Evolutionary conservation across 2,888 invertebrate species (phyloP), one percentile per base, ranked within the genome.

Genomic region (Plusia festucae): DNA sequence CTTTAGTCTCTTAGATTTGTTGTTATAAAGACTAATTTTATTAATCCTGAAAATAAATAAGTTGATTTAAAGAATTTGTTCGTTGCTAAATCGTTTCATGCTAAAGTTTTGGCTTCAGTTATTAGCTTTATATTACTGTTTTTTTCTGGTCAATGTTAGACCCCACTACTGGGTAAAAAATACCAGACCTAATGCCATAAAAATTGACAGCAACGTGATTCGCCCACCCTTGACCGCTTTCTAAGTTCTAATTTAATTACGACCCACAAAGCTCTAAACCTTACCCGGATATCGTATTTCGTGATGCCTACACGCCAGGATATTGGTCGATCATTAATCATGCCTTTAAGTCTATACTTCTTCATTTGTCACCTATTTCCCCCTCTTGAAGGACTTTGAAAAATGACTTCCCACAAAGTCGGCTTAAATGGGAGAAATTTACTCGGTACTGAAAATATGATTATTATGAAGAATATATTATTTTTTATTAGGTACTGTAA

Each of bases 311-410:
- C 76, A 70, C 70, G 79, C 76, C 79, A 81, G 75, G 77, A 81
- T 83, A 85, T 77, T 63, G 74, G 75, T 44, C 61, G 59, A 75
- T 77, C 89, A 91, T 92, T 90, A 91, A 92, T 93, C 92, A 90
- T 88, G 79, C 76, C 79, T 70, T 79, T 82, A 78, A 83, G 84
- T 82, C 84, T 86, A 88, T 89, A 88, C 85, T 89, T 87, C 90
- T 88, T 89, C 91, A 93, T 93, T 93, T 92, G 93, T 93, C 92
- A 90, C 87, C 86, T 85, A 86, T 85, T 84, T 87, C 84, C 83
- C 84, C 85, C 83, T 79, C 81, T 84, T 78, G 85, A 88, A 82
- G 79, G 87, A 90, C 90, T 89, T 90, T 93, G 93, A 93, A 90
- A 91, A 93, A 93, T 92, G 85, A 88, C 84, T 85, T 82, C 71